These are phyloP conservation scores for Gonocerus acuteangulatus DNA, from an alignment of 2,888 invertebrate species.

Conservation along the genomic window DNA sequence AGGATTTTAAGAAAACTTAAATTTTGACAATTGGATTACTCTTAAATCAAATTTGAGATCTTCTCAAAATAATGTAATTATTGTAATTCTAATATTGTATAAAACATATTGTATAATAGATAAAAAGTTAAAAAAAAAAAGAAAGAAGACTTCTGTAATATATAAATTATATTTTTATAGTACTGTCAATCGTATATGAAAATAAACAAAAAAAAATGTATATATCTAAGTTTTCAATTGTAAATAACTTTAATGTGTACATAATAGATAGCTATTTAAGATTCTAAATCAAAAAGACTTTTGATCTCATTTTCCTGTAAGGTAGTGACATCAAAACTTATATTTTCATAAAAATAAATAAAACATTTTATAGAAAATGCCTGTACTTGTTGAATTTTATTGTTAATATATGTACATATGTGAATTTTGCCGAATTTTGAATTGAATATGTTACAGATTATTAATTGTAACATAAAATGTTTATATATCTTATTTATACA, in stretches of 20 bases:
- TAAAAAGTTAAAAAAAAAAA: too few species aligned
- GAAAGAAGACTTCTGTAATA: conserved; percentile 9
- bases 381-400: conserved; percentile 1
- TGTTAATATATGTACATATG: conserved; percentile 18
- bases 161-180: conserved; percentile 20
- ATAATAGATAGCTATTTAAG: conserved; percentile 2
- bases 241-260: conserved; percentile 11
- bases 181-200: conserved; percentile 6
- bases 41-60: too few species aligned
- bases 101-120: too few species aligned
- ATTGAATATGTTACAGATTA: conserved; percentile 2
- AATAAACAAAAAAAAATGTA: conserved; percentile 7
- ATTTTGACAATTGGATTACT: too few species aligned
- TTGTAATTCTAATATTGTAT: too few species aligned
- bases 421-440: conserved; percentile 7
- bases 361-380: background rate
- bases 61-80: too few species aligned
- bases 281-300: conserved; percentile 27
- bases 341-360: background rate
- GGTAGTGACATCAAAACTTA: conserved; percentile 16
- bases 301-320: conserved; percentile 21
- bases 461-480: conserved; percentile 3
- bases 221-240: background rate
- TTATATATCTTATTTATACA: conserved; percentile 22
- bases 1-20: too few species aligned